These are phyloP conservation scores for Pagetopsis macropterus DNA, from an alignment of 2,797 vertebrate genomes.

Conservation along the genomic window DNA sequence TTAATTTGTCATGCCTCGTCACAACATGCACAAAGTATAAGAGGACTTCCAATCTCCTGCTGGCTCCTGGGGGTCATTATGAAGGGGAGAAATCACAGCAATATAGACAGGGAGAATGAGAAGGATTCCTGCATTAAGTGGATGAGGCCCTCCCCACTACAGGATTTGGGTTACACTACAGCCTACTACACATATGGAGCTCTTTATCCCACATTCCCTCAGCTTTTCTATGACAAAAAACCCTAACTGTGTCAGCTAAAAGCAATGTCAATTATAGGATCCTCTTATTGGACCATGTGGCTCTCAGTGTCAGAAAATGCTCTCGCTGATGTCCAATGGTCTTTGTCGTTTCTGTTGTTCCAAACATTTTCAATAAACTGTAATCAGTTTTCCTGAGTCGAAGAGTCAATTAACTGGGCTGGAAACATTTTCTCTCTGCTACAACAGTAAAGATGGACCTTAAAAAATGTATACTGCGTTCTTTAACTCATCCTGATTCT, in stretches of 20 bases:
- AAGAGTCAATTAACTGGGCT: constrained; percentile 5
- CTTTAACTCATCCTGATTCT: constrained; percentile 41
- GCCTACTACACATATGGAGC: constrained; percentile 73
- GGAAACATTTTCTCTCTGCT: constrained; percentile 14
- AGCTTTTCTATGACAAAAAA: constrained; percentile 49
- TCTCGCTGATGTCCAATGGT: constrained; percentile 21
- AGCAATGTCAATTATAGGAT: constrained; percentile 30
- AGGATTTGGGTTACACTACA: constrained; percentile 77
- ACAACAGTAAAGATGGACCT: background rate
- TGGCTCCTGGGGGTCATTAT: constrained; percentile 76
- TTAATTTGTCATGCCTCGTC: constrained; percentile 84
- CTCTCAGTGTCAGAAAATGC: constrained; percentile 34
- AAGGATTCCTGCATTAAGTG: constrained; percentile 84
- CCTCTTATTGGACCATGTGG: constrained; percentile 20
- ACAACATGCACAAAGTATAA: constrained; percentile 74
- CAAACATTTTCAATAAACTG: constrained; percentile 5
- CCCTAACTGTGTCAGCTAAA: constrained; percentile 46
- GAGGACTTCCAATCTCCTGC: constrained; percentile 68
- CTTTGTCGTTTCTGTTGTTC: constrained; percentile 19
- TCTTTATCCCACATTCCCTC: constrained; percentile 73
- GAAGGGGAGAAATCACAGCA: constrained; percentile 66
- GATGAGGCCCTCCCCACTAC: constrained; percentile 77
- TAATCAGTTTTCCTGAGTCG: background rate
- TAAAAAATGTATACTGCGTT: constrained; percentile 19
- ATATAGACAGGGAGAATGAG: constrained; percentile 79